Percentiles rank a stretch among this genome's conserved stretches.
phyloP scores from a whole-genome alignment of 2,888 invertebrate species.

The Meiosimyza platycephala region DNA sequence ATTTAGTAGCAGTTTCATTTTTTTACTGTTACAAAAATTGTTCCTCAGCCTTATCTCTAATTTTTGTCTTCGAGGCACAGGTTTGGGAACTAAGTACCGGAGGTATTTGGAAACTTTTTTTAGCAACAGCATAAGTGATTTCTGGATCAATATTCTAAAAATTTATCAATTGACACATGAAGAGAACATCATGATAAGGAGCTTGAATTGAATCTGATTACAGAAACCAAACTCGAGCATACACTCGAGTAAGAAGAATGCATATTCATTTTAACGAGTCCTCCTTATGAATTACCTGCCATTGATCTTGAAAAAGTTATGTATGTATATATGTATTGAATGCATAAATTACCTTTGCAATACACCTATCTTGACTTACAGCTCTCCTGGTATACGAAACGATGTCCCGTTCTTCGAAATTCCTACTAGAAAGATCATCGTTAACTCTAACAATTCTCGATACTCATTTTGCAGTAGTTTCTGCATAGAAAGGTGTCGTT shows the following conservation, averaged over 20 bases:
- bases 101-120: constrained; percentile 27
- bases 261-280: constrained; percentile 25
- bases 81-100: constrained; percentile 19
- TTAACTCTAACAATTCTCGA: too few relatives aligned
- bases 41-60: too few relatives aligned
- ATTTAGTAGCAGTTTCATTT: too few relatives aligned
- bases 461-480: too few relatives aligned
- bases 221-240: constrained; percentile 20
- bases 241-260: constrained; percentile 8
- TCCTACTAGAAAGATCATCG: too few relatives aligned
- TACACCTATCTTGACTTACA: constrained; percentile 17
- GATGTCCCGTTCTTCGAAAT: too few relatives aligned
- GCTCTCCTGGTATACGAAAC: too few relatives aligned
- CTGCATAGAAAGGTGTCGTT: too few relatives aligned
- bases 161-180: constrained; percentile 19
- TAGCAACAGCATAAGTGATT: constrained; percentile 29
- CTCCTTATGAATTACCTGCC: constrained; percentile 19
- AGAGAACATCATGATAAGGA: constrained; percentile 19
- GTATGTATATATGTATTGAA: constrained; percentile 25
- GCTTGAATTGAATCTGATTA: constrained; percentile 25
- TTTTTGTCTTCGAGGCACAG: too few relatives aligned
- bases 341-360: constrained; percentile 29
- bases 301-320: constrained; percentile 13
- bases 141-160: constrained; percentile 29
- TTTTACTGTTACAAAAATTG: too few relatives aligned